Evolutionary conservation across 2,113 vertebrate genomes (phyloP).

Genomic region (Pontoporia blainvillei): DNA sequence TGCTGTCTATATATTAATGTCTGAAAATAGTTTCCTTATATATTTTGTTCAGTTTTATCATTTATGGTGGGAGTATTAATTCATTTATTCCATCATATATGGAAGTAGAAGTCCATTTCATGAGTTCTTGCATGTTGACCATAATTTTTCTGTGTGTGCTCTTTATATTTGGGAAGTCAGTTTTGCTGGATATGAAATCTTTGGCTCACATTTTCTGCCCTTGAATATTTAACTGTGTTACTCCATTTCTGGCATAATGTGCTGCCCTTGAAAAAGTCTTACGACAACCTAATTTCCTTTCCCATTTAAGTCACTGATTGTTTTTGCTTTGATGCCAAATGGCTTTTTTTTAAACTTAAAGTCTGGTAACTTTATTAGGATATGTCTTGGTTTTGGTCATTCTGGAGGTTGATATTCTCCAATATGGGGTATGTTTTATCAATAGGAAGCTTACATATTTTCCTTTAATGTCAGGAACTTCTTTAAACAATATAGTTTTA

Average conservation of each 20-base stretch:
- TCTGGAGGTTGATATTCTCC: neutral
- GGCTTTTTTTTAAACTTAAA: neutral
- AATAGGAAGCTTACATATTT: neutral
- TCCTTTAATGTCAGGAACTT: neutral
- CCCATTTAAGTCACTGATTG: neutral
- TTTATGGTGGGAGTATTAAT: neutral
- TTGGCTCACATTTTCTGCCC: neutral
- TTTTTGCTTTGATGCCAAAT: neutral
- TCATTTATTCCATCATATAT: neutral
- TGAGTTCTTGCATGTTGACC: neutral
- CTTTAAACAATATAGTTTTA: neutral
- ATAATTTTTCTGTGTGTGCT: neutral
- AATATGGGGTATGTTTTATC: neutral
- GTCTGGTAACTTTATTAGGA: neutral
- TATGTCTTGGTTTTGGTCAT: neutral
- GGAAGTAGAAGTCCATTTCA: neutral
- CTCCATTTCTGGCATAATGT: neutral
- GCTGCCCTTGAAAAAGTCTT: neutral
- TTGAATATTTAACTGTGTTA: neutral
- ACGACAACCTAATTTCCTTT: constrained; percentile 5
- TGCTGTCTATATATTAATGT: neutral
- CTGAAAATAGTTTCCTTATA: neutral
- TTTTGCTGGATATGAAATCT: neutral
- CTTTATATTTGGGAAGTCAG: neutral
- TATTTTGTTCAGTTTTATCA: neutral